Evolutionary conservation across 2,888 invertebrate species (phyloP), one percentile per base, ranked within the genome.

Genomic region (Pocota personata): DNA sequence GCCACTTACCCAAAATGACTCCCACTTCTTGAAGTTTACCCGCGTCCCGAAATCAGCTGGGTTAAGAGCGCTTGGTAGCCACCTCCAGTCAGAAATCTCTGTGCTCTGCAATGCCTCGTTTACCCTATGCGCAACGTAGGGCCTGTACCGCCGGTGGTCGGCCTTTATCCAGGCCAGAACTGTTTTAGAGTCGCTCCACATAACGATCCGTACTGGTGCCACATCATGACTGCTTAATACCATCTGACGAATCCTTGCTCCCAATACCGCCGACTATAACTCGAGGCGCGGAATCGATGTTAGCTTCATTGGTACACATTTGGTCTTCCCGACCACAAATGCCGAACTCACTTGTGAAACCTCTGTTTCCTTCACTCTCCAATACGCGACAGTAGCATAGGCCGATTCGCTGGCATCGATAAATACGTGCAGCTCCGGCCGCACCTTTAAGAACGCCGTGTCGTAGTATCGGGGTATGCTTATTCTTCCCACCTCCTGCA

Each of bases 91-190:
- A 6, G 55, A 52, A 0, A 67, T 24, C 10, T 3, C 14, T 0
- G 62, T 77, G 3, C 30, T 52, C 12, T 87, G 79, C 35, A 78
- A 27, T 30, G 86, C 73, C 43, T 84, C 76, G 8, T 58, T 82
- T 0, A 88, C 67, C 0, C 83, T 62, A 71, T 87, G 86, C 2
- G 88, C 88, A 32, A 89, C 88, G 52, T 88, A 89, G 14, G 88
- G 88, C 50, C 88, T 88, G 24, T 79, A 86, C 6, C 77, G 72
- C 12, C 87, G 71, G 16, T 75, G 71, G 35, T 87, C 72, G 0
- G 82, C 77, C 16, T 57, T 66, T 19, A 87, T 71, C 88, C 82
- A 88, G 3, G 72, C 48, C n/a, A n/a, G n/a, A n/a, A n/a, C n/a
- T n/a, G n/a, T n/a, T n/a, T n/a, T n/a, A n/a, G n/a, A n/a, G n/a